Base-by-base conservation (phyloP, 2,888 invertebrate species). In the Noctua janthe region DNA sequence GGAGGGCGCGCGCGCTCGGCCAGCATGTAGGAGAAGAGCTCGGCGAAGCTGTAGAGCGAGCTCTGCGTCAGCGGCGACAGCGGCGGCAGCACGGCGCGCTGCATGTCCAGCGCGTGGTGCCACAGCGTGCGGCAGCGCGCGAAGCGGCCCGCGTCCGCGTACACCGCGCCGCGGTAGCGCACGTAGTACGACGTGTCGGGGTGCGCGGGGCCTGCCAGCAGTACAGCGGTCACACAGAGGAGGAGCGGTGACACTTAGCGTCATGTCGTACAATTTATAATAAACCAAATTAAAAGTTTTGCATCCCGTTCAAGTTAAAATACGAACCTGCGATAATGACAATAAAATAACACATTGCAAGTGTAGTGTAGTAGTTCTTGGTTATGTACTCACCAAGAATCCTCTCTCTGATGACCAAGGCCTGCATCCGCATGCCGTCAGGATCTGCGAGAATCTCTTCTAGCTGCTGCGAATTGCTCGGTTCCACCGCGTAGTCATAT, bases 161-260 rank as follows among this genome's bases (percentile, higher is more conserved):
- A 99, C 86, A 99, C 98, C 0, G 99, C 99, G 82, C 99, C 99
- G 91, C 99, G 97, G 96, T 99, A 99, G 35, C 99, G 98, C 89
- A 99, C 99, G 96, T 99, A 99, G 96, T 99, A 99, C 91, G 99
- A 99, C 70, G 99, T 99, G 95, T 99, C 99, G 0, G 99, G 99
- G 97, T 99, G 99, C 15, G 99, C 99, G 4, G 99, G 99, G 2
- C 98, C 97, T 97, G 89, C 35, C 2, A 35, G 35, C 35, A 1
- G 29, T 29, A 29, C 29, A 29, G 29, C 29, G 29, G 29, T 29
- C 29, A 29, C 29, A 29, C 29, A 29, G 1, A 29, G 29, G 29
- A 29, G 17, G 29, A 17, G 3, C 7, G 29, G 15, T 62, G 15
- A 17, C 8, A 15, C 6, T 29, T 64, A 64, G 17, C 4, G 4